Percentiles rank a stretch among this genome's conserved stretches.
phyloP scores from a whole-genome alignment of 2,797 vertebrate genomes.

The Rhabdomys pumilio region DNA sequence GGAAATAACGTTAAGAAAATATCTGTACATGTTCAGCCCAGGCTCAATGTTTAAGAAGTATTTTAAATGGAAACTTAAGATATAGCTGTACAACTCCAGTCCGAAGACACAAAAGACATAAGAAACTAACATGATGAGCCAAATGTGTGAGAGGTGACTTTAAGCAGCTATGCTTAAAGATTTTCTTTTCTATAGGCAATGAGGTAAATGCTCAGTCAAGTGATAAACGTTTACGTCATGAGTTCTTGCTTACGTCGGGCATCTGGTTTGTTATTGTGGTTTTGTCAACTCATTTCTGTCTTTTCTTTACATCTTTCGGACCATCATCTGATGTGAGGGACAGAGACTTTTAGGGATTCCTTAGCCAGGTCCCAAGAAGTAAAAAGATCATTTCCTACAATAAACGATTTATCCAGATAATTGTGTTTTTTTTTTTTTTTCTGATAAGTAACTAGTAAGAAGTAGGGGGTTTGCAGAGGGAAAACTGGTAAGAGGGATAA shows the following conservation, averaged over 20 bases:
- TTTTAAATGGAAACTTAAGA: neutral
- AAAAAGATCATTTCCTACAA: neutral
- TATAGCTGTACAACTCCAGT: neutral
- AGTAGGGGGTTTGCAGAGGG: neutral
- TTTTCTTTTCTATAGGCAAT: neutral
- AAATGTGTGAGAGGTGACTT: neutral
- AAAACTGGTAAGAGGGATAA: neutral
- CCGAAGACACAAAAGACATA: neutral
- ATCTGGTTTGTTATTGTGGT: neutral
- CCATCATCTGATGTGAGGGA: neutral
- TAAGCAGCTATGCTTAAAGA: neutral
- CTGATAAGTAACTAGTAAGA: neutral
- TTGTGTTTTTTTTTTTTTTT: constrained; percentile 10
- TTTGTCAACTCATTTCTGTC: neutral
- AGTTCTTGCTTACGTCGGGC: neutral
- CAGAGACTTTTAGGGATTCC: neutral
- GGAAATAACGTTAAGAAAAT: neutral
- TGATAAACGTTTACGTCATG: neutral
- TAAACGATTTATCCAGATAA: neutral
- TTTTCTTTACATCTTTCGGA: neutral
- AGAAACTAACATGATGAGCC: neutral
- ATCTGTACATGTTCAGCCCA: neutral
- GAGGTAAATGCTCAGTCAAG: neutral
- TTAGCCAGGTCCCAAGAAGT: neutral
- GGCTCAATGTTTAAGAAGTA: neutral